These are phyloP conservation scores for Apamea anceps DNA, from an alignment of 2,888 invertebrate species.

Conservation along the genomic window DNA sequence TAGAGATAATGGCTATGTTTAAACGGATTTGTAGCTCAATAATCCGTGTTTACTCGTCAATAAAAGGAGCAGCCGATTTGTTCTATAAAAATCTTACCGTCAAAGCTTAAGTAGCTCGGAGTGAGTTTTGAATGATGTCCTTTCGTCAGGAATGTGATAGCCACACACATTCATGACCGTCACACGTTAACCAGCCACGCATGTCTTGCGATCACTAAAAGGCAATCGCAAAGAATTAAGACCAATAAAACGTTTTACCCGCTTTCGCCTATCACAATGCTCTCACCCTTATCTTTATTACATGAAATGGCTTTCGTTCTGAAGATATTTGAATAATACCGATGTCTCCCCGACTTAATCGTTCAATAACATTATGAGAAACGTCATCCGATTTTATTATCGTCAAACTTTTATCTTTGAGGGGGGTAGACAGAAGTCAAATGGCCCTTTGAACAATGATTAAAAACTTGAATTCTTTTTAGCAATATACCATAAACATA, in stretches of 20 bases:
- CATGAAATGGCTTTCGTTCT: conserved; percentile 43
- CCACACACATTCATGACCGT: not conserved
- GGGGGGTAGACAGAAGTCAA: not conserved
- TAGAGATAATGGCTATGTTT: not conserved
- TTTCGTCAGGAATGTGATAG: not conserved
- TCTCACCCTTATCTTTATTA: conserved; percentile 49
- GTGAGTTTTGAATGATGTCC: too few relatives aligned
- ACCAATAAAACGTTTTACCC: not conserved
- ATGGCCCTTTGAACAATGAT: not conserved
- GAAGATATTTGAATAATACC: conserved; percentile 72
- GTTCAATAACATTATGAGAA: conserved; percentile 72
- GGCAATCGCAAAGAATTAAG: not conserved
- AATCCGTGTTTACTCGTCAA: not conserved
- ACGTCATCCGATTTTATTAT: conserved; percentile 53
- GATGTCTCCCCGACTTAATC: conserved; percentile 68
- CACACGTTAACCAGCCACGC: too few relatives aligned
- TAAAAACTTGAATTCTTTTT: not conserved
- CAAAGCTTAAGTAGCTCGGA: not conserved
- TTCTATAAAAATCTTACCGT: not conserved
- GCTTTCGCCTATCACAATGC: conserved; percentile 22
- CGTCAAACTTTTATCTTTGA: conserved; percentile 23
- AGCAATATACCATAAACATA: too few relatives aligned
- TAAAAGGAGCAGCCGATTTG: not conserved
- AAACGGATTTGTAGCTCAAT: not conserved
- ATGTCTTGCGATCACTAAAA: not conserved